A percentile compares a stretch with the other conserved stretches of the same genome.
phyloP scores from a whole-genome alignment of 2,113 vertebrate species.

The Parus major region DNA sequence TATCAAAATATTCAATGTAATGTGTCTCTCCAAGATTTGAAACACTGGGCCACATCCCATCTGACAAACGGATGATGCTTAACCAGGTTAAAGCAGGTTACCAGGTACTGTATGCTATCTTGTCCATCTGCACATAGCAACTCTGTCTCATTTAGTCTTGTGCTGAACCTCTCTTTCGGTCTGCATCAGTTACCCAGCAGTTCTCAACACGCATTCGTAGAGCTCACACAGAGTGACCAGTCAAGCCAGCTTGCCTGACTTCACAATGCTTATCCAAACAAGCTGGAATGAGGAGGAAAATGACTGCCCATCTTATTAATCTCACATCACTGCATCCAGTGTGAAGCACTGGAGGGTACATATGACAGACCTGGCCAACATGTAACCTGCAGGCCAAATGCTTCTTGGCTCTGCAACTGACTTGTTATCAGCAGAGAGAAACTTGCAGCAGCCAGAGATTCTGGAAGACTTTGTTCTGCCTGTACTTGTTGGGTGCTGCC shows the following conservation, averaged over 20 bases:
- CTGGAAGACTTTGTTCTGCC: not conserved
- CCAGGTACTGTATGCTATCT: not conserved
- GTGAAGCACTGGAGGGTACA: fast-evolving
- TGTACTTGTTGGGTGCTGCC: not conserved
- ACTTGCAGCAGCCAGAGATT: not conserved
- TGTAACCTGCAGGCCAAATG: not conserved
- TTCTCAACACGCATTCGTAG: not conserved
- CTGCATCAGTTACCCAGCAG: not conserved
- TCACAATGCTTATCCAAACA: not conserved
- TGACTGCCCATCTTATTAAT: not conserved
- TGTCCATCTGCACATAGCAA: not conserved
- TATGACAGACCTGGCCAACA: not conserved
- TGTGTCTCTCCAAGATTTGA: not conserved
- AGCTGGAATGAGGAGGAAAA: not conserved
- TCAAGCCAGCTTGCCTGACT: not conserved
- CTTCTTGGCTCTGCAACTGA: not conserved
- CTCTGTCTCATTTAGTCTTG: not conserved
- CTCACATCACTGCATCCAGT: not conserved
- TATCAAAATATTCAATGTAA: not conserved
- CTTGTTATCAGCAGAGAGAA: not conserved
- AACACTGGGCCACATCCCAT: not conserved
- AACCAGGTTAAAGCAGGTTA: not conserved
- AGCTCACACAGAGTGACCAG: not conserved
- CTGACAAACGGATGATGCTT: not conserved
- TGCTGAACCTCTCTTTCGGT: not conserved